Conservation (phyloP, 2,888 invertebrate genomes). For the Phania funesta region DNA sequence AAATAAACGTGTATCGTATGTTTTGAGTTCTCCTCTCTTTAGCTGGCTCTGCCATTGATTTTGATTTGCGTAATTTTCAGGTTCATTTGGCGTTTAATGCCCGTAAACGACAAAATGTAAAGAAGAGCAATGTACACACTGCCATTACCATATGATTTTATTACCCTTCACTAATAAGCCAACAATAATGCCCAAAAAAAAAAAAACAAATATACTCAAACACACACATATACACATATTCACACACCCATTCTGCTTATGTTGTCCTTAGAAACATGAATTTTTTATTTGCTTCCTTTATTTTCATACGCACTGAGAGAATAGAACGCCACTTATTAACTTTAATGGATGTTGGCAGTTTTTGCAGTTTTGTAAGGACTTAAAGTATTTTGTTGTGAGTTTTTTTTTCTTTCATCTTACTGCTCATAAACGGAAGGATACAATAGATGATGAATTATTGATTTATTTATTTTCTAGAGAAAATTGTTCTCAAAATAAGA, state of each 20-base stretch:
- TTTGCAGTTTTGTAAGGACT: no score
- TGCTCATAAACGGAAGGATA: no score
- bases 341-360: no score
- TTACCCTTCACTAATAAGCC: conserved; percentile 36
- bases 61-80: conserved; percentile 78
- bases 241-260: background rate
- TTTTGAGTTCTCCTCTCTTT: background rate
- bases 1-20: conserved; percentile 7
- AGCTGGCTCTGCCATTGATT: conserved; percentile 55
- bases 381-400: no score
- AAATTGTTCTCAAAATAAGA: no score
- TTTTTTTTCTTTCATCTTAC: no score
- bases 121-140: background rate
- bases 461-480: no score
- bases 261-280: background rate
- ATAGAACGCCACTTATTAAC: no score
- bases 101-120: conserved; percentile 71
- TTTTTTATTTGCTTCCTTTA: no score
- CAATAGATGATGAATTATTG: no score
- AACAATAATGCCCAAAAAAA: conserved; percentile 16
- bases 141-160: conserved; percentile 31
- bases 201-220: background rate
- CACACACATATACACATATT: no score
- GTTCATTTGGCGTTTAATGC: conserved; percentile 78
- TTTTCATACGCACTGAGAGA: no score